phyloP scores from a whole-genome alignment of 1,140 invertebrate species.

The Tetragonula clypearis region DNA sequence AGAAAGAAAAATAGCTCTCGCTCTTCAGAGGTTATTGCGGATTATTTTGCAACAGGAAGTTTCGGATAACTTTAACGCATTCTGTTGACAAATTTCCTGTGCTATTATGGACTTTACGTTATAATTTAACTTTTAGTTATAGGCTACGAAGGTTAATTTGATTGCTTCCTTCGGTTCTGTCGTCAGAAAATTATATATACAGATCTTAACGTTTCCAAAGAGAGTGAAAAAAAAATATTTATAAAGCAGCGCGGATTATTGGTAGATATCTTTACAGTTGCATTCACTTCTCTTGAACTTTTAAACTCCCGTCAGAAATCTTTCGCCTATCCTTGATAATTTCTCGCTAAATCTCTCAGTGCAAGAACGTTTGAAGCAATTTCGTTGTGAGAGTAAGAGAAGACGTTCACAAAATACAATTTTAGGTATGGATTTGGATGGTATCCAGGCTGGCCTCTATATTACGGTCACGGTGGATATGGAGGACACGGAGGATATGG shows the following conservation, averaged over 20 bases:
- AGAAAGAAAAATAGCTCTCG: background rate
- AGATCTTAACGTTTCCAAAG: background rate
- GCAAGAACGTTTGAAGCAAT: background rate
- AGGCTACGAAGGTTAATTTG: background rate
- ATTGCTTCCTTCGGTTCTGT: background rate
- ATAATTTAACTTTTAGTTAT: background rate
- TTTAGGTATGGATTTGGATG: conserved; percentile 52
- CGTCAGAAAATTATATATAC: background rate
- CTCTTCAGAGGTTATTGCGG: background rate
- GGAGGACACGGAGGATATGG: conserved; percentile 13
- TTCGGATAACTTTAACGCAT: background rate
- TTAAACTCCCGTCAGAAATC: too few species aligned
- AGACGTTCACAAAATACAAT: background rate
- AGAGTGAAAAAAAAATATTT: background rate
- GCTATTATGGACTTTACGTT: background rate
- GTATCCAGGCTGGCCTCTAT: conserved; percentile 6
- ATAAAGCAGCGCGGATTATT: background rate
- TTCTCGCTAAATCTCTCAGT: background rate
- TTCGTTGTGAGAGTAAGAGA: background rate
- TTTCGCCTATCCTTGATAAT: too few species aligned
- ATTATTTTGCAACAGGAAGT: conserved; percentile 18
- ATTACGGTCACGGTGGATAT: conserved; percentile 1
- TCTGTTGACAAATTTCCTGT: conserved; percentile 11
- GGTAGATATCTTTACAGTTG: background rate
- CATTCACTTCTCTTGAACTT: too few species aligned